Conservation (phyloP, 2,113 vertebrate species). For the Oriolus oriolus region DNA sequence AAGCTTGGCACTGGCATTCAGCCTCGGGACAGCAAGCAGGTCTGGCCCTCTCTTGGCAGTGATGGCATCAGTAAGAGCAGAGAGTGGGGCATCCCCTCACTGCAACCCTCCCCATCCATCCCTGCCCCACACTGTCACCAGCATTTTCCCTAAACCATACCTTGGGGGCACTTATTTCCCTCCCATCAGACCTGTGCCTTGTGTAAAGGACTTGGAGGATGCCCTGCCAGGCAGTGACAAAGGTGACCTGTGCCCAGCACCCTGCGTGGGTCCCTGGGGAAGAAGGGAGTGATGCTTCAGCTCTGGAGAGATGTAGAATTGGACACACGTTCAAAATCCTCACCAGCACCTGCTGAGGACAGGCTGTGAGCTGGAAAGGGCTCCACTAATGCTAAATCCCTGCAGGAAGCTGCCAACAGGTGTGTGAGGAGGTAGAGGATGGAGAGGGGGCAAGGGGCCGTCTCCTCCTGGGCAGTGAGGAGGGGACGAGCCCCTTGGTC, state of each 20-base stretch:
- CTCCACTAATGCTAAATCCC: background rate
- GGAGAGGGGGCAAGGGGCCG: background rate
- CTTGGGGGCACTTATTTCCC: background rate
- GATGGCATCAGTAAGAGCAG: background rate
- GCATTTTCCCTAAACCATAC: background rate
- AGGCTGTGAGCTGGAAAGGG: background rate
- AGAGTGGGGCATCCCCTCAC: background rate
- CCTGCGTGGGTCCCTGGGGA: accelerated
- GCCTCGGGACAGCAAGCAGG: accelerated
- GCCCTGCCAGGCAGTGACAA: background rate
- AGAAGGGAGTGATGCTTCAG: background rate
- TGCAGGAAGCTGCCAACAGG: background rate
- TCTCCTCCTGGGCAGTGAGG: accelerated
- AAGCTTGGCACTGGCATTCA: background rate
- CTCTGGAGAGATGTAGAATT: accelerated
- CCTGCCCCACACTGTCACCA: background rate
- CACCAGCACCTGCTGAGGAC: background rate
- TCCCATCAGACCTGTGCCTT: background rate
- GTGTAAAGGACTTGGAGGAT: background rate
- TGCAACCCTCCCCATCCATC: background rate
- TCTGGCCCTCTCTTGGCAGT: background rate
- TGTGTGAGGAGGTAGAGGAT: background rate
- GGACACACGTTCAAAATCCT: background rate
- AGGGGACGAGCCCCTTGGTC: background rate
- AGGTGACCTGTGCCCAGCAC: background rate